These are phyloP conservation scores for Oceanodroma tethys DNA, from an alignment of 2,113 vertebrate genomes.

Conservation along the genomic window DNA sequence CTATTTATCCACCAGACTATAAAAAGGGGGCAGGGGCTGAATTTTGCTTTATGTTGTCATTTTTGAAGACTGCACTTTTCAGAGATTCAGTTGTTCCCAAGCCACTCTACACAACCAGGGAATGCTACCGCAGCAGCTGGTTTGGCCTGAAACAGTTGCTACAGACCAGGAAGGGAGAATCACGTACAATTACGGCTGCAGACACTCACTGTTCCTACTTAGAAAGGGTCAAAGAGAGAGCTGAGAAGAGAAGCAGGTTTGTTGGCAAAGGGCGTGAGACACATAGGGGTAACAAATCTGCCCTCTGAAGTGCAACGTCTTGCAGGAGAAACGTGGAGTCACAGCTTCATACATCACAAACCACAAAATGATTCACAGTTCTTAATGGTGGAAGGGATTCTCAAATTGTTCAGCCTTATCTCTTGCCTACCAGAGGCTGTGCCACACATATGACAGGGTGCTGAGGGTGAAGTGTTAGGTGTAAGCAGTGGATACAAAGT, in stretches of 20 bases:
- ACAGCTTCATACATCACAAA: not conserved
- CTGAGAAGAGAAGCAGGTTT: not conserved
- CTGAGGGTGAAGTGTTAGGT: not conserved
- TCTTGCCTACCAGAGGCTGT: not conserved
- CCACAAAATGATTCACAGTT: not conserved
- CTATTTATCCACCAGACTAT: not conserved
- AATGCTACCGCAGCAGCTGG: not conserved
- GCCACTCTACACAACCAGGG: too few relatives aligned
- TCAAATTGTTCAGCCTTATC: not conserved
- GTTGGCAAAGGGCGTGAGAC: not conserved
- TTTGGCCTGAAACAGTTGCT: not conserved
- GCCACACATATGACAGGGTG: not conserved
- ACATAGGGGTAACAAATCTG: not conserved
- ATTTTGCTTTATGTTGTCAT: not conserved
- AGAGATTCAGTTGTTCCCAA: not conserved
- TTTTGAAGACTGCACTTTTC: not conserved
- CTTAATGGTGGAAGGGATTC: not conserved
- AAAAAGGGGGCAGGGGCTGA: not conserved
- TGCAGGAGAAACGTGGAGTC: not conserved
- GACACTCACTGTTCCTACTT: not conserved
- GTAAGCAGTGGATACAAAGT: not conserved
- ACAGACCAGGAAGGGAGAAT: not conserved
- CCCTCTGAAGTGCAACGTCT: not conserved
- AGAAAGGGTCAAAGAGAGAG: not conserved
- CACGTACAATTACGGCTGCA: accelerated